Percentiles rank a stretch among this genome's conserved stretches.
phyloP scores from a whole-genome alignment of 2,888 invertebrate species.

The Thymelicus sylvestris region DNA sequence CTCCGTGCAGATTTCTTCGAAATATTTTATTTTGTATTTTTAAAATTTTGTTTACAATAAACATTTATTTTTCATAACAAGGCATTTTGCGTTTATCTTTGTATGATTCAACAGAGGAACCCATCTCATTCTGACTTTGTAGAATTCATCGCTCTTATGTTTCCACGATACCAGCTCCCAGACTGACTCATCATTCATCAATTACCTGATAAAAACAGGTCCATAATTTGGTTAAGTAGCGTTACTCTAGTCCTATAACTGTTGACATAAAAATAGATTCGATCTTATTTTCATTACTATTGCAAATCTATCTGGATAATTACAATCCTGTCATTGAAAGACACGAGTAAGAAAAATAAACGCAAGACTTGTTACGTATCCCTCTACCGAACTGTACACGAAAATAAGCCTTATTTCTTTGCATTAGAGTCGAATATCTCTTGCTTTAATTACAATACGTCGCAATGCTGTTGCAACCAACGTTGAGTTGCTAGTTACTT shows the following conservation, averaged over 20 bases:
- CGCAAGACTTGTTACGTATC: constrained; percentile 38
- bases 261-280: constrained; percentile 19
- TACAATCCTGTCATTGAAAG: constrained; percentile 38
- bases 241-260: constrained; percentile 2
- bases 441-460: constrained; percentile 20
- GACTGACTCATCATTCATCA: not conserved
- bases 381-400: not conserved
- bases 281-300: constrained; percentile 30
- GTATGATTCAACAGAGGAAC: too few relatives aligned
- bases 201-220: not conserved
- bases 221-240: not conserved
- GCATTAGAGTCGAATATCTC: not conserved
- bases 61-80: too few relatives aligned
- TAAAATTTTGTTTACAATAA: too few relatives aligned
- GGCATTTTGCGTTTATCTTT: too few relatives aligned
- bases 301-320: constrained; percentile 36
- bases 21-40: too few relatives aligned
- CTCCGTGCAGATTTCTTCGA: too few relatives aligned
- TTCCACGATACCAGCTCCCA: not conserved
- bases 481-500: not conserved
- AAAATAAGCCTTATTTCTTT: not conserved
- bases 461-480: constrained; percentile 37
- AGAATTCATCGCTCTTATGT: not conserved
- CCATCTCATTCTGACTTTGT: too few relatives aligned
- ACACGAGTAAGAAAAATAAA: constrained; percentile 38